Conservation (phyloP, 2,888 invertebrate species). For the Hemaris fuciformis region DNA sequence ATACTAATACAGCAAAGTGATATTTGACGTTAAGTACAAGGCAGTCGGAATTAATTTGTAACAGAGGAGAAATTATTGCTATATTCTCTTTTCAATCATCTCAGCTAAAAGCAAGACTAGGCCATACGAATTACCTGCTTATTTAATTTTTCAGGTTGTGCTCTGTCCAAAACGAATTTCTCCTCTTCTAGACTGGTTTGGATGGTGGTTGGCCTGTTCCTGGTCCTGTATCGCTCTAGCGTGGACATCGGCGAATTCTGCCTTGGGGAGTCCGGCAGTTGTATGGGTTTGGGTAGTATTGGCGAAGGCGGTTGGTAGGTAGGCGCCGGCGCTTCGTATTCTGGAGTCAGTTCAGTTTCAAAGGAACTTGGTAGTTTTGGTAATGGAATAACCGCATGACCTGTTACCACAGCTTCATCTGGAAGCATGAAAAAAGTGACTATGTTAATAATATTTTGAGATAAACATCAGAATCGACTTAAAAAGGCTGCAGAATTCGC, state of each 20-base stretch:
- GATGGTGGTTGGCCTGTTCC: constrained; percentile 65
- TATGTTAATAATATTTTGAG: not conserved
- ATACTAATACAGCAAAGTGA: too few relatives aligned
- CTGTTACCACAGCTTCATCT: constrained; percentile 84
- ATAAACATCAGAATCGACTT: too few relatives aligned
- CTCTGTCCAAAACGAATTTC: constrained; percentile 86
- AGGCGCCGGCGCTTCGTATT: constrained; percentile 56
- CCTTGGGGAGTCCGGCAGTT: constrained; percentile 42
- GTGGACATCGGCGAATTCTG: constrained; percentile 71
- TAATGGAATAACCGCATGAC: constrained; percentile 83
- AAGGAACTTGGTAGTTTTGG: constrained; percentile 83
- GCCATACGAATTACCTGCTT: constrained; percentile 62
- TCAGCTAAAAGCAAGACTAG: too few relatives aligned
- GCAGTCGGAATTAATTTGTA: too few relatives aligned
- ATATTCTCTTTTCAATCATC: too few relatives aligned
- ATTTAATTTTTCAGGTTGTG: constrained; percentile 80
- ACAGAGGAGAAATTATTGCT: too few relatives aligned
- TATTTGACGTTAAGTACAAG: too few relatives aligned
- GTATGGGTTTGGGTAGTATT: constrained; percentile 52
- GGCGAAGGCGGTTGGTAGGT: constrained; percentile 65
- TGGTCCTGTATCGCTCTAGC: constrained; percentile 70
- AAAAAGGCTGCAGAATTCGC: too few relatives aligned
- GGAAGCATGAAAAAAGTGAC: constrained; percentile 27
- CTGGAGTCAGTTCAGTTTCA: constrained; percentile 61
- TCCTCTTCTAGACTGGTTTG: constrained; percentile 79